phyloP scores from a whole-genome alignment of 2,797 vertebrate genomes.

The Clamator glandarius region DNA sequence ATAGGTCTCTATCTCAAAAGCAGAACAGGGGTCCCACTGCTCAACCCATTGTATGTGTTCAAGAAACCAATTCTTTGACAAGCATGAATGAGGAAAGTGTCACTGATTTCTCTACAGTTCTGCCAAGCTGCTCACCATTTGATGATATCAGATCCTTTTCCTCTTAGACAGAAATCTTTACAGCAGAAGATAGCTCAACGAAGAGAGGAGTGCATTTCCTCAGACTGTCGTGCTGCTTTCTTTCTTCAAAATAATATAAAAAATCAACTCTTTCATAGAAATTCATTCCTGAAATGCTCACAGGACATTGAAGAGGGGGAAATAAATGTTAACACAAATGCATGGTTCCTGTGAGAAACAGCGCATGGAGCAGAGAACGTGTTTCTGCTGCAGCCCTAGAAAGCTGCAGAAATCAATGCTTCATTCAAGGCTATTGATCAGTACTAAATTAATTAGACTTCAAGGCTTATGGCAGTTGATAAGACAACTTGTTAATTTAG shows the following conservation, averaged over 20 bases:
- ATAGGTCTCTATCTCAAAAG: neutral
- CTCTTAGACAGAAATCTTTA: neutral
- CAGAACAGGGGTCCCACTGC: neutral
- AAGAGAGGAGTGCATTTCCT: neutral
- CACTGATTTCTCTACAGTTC: neutral
- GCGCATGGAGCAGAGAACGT: neutral
- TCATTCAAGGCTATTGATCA: conserved; percentile 88
- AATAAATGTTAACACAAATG: neutral
- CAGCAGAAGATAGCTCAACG: neutral
- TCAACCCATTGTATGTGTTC: neutral
- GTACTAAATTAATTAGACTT: conserved; percentile 88
- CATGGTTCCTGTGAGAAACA: neutral
- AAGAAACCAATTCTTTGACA: neutral
- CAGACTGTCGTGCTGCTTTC: neutral
- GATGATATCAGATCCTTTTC: neutral
- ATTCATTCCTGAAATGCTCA: conserved; percentile 34
- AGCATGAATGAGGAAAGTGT: neutral
- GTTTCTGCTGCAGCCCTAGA: conserved; percentile 63
- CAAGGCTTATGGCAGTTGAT: conserved; percentile 85
- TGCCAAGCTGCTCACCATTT: neutral
- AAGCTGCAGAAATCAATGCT: conserved; percentile 84
- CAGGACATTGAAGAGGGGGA: neutral
- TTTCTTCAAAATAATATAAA: neutral
- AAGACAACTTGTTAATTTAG: conserved; percentile 88
- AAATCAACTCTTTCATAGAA: neutral